phyloP scores from a whole-genome alignment of 2,113 vertebrate genomes.

The Petrocephalus zakoni region DNA sequence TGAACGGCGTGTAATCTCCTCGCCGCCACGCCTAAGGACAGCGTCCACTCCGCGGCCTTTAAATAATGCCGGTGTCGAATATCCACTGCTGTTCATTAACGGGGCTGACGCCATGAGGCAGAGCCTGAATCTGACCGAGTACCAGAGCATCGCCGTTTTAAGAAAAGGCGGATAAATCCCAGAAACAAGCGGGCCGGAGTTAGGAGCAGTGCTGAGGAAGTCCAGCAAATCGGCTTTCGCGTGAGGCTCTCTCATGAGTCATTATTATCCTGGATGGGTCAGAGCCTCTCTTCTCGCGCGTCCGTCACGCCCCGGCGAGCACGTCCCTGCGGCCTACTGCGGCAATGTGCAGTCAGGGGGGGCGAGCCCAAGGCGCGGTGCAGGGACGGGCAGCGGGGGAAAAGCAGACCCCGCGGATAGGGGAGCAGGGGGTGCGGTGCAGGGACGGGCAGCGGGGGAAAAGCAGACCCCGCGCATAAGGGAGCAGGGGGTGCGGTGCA shows the following conservation, averaged over 20 bases:
- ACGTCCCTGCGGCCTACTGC: not conserved
- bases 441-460: not conserved
- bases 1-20: not conserved
- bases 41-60: not conserved
- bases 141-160: not conserved
- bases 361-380: not conserved
- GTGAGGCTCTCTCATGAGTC: not conserved
- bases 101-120: not conserved
- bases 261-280: not conserved
- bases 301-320: no score
- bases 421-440: not conserved
- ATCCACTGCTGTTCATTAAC: not conserved
- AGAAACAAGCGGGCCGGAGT: not conserved
- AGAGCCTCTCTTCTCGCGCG: not conserved
- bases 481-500: not conserved
- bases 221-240: not conserved
- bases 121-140: not conserved
- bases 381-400: not conserved
- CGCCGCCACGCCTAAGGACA: not conserved
- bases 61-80: not conserved
- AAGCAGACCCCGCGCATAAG: not conserved
- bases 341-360: not conserved
- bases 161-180: not conserved
- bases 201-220: not conserved
- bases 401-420: not conserved